phyloP scores from a whole-genome alignment of 2,888 invertebrate genomes.

The Endomychus coccineus region DNA sequence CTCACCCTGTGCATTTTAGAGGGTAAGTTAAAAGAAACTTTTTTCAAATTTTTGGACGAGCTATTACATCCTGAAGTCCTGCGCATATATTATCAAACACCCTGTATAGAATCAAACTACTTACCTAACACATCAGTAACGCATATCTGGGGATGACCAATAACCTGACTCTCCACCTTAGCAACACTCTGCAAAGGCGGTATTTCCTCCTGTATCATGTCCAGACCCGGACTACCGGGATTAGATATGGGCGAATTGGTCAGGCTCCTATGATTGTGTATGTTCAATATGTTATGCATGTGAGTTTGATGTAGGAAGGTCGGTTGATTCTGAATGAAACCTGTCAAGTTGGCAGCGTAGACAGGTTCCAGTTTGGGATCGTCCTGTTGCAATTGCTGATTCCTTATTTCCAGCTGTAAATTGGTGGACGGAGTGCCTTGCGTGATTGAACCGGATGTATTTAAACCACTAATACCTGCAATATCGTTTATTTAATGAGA shows the following conservation, averaged over 20 bases:
- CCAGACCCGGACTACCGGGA: constrained; percentile 60
- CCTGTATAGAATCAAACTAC: constrained; percentile 9
- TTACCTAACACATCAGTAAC: constrained; percentile 81
- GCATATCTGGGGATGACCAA: constrained; percentile 74
- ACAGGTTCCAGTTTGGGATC: constrained; percentile 48
- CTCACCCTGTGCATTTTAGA: too few relatives aligned
- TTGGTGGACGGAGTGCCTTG: constrained; percentile 57
- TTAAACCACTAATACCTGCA: constrained; percentile 63
- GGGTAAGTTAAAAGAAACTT: too few relatives aligned
- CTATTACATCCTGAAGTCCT: too few relatives aligned
- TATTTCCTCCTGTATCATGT: constrained; percentile 73
- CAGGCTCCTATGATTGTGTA: constrained; percentile 49
- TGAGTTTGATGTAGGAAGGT: constrained; percentile 31
- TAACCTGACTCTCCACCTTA: constrained; percentile 23
- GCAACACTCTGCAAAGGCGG: constrained; percentile 42
- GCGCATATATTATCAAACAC: too few relatives aligned
- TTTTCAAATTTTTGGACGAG: too few relatives aligned
- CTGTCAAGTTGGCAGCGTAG: constrained; percentile 11
- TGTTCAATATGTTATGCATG: constrained; percentile 41
- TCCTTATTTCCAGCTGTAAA: constrained; percentile 36
- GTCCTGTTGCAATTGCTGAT: constrained; percentile 28
- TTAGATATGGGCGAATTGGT: constrained; percentile 58
- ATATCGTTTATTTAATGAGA: too few relatives aligned
- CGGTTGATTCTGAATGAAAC: constrained; percentile 17
- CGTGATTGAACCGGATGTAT: constrained; percentile 65